phyloP scores from a whole-genome alignment of 2,113 vertebrate species.

The Zosterops pallidus region DNA sequence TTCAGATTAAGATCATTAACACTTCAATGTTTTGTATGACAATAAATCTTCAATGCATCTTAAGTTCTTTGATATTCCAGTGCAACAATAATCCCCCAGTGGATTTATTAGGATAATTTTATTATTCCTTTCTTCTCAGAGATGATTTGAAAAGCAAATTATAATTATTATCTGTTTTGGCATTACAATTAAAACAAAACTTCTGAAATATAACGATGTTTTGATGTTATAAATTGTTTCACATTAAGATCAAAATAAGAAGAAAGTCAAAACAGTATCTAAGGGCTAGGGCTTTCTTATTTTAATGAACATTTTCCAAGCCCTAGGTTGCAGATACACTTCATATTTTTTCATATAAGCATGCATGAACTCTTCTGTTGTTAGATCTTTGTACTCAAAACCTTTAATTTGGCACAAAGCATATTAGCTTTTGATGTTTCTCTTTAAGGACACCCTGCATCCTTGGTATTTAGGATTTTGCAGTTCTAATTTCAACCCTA shows the following conservation, averaged over 20 bases:
- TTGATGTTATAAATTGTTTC: conserved; percentile 63
- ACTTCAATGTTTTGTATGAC: conserved; percentile 40
- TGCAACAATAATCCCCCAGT: conserved; percentile 59
- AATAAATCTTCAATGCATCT: conserved; percentile 60
- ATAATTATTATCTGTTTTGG: conserved; percentile 46
- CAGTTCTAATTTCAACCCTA: background rate
- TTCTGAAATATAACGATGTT: conserved; percentile 40
- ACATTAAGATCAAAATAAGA: conserved; percentile 48
- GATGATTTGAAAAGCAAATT: conserved; percentile 61
- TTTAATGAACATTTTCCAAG: conserved; percentile 33
- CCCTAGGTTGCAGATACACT: background rate
- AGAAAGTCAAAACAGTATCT: conserved; percentile 21
- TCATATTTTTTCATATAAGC: background rate
- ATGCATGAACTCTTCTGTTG: conserved; percentile 46
- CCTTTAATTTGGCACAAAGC: background rate
- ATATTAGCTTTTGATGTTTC: conserved; percentile 6
- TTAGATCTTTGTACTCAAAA: background rate
- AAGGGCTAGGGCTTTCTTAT: background rate
- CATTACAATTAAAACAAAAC: conserved; percentile 21
- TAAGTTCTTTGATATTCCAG: conserved; percentile 62
- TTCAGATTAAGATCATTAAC: conserved; percentile 57
- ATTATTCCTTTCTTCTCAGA: conserved; percentile 61
- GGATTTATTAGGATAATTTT: conserved; percentile 65
- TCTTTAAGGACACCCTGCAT: background rate
- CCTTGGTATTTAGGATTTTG: background rate